phyloP scores from a whole-genome alignment of 1,140 invertebrate species.

The Aphelenchoides besseyi region DNA sequence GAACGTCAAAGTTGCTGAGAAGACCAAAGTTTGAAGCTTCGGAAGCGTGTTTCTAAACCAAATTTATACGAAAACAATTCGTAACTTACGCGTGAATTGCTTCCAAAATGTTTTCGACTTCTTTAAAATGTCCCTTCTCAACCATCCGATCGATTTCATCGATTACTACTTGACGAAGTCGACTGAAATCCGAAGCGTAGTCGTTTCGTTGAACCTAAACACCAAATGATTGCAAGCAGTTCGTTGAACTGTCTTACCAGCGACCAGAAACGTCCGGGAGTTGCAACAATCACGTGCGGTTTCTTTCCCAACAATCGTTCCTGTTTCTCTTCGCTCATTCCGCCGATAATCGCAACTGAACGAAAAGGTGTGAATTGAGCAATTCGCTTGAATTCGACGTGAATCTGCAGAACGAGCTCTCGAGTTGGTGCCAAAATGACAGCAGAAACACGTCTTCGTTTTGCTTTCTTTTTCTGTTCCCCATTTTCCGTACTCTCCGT shows the following conservation, averaged over 20 bases:
- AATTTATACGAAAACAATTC: not conserved
- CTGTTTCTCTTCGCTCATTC: constrained; percentile 73
- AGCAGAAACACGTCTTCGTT: constrained; percentile 64
- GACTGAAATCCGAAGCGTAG: constrained; percentile 63
- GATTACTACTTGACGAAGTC: constrained; percentile 77
- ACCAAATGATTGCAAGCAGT: not conserved
- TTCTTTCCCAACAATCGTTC: constrained; percentile 75
- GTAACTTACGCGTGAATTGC: constrained; percentile 71
- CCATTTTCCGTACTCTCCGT: not conserved
- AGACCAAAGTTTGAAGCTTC: constrained; percentile 83
- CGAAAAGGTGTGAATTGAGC: constrained; percentile 19
- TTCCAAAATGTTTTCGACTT: constrained; percentile 78
- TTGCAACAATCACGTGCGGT: constrained; percentile 90
- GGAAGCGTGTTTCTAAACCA: not conserved
- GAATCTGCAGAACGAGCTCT: constrained; percentile 81
- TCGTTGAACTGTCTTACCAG: constrained; percentile 63
- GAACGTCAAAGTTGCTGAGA: constrained; percentile 92
- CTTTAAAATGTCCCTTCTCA: constrained; percentile 91
- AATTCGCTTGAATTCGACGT: constrained; percentile 32
- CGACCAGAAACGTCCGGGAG: constrained; percentile 92
- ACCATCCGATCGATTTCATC: constrained; percentile 99
- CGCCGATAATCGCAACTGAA: constrained; percentile 41
- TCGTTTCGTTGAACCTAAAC: constrained; percentile 46
- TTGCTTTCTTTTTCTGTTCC: constrained; percentile 5
- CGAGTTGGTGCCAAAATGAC: constrained; percentile 88